Conservation (phyloP, 1,140 invertebrate genomes). For the Oscheius sp. region DNA sequence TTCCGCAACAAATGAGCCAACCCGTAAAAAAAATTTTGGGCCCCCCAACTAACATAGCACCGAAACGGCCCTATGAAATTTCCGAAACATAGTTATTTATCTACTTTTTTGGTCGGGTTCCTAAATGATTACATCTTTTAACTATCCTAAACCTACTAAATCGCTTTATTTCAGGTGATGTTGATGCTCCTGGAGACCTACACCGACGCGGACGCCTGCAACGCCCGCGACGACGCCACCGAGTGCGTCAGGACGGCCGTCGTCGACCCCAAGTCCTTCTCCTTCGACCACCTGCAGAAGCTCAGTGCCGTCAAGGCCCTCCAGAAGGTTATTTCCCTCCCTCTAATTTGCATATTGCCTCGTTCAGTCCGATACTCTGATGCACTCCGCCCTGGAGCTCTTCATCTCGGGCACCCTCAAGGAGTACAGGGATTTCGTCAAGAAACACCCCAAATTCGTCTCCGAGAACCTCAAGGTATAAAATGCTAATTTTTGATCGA, state of each 20-base stretch:
- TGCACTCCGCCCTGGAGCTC: slow-evolving; percentile 50
- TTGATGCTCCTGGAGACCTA: slow-evolving; percentile 49
- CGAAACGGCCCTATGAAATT: neutral
- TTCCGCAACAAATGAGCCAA: no score
- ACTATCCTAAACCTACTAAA: neutral
- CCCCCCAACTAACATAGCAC: neutral
- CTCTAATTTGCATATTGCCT: no score
- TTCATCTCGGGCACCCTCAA: slow-evolving; percentile 47
- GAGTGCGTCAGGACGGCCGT: slow-evolving; percentile 58
- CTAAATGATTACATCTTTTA: neutral
- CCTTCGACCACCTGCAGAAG: slow-evolving; percentile 54
- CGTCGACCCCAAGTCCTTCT: slow-evolving; percentile 52
- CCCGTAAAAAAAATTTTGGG: no score
- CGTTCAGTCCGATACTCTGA: slow-evolving; percentile 44
- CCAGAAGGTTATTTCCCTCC: slow-evolving; percentile 36
- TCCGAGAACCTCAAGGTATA: slow-evolving; percentile 43
- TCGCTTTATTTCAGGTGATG: slow-evolving; percentile 51
- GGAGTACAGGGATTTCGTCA: slow-evolving; percentile 51
- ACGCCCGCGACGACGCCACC: slow-evolving; percentile 49
- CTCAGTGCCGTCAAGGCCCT: slow-evolving; percentile 52
- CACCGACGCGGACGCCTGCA: slow-evolving; percentile 46
- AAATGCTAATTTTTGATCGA: no score
- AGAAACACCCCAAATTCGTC: slow-evolving; percentile 51
- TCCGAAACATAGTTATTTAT: no score
- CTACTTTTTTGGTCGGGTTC: no score